Evolutionary conservation across 2,888 invertebrate species (phyloP), one percentile per base, ranked within the genome.

Genomic region (Norana najaformis): DNA sequence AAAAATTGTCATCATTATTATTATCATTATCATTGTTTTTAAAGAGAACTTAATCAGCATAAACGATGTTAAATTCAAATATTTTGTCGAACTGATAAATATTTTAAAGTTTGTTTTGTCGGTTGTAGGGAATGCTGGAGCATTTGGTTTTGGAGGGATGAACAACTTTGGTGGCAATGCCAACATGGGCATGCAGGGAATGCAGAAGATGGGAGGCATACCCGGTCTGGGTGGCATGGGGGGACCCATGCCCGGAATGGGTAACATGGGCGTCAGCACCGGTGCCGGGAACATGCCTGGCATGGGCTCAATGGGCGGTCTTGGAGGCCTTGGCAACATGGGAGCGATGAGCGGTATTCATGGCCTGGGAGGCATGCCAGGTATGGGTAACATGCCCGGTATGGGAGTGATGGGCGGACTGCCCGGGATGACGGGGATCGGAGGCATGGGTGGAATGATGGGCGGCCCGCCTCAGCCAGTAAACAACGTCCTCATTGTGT

Each of bases 401-500:
- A 37, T 88, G 38, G 88, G 88, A 8, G 41, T n/a, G 38, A 88
- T 88, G 88, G 88, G 88, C 37, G 37, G 88, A 88, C n/a, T 88
- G 88, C 36, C n/a, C 30, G 88, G 36, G 36, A 38, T 36, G 88
- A 6, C 14, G 6, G 47, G 88, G 20, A 38, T 69, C 36, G 36
- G 41, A 39, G 53, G 39, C 35, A 38, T 37, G 23, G 41, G 41
- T 23, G 85, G 23, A 13, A 35, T 34, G n/a, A 47, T 37, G 47
- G n/a, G 69, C 1, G 88, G 83, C 13, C 47, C 36, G 14, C 41
- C 88, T n/a, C 85, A 89, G 41, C 85, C 89, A 35, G 38, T 69
- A 18, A 47, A 90, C 37, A 88, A 47, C 20, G 90, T 90, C 36
- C 88, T 90, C 88, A 90, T 90, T 23, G 89, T 90, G 34, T 90